These are phyloP conservation scores for Tetramorium simillimum DNA, from an alignment of 1,140 invertebrate genomes.

Conservation along the genomic window DNA sequence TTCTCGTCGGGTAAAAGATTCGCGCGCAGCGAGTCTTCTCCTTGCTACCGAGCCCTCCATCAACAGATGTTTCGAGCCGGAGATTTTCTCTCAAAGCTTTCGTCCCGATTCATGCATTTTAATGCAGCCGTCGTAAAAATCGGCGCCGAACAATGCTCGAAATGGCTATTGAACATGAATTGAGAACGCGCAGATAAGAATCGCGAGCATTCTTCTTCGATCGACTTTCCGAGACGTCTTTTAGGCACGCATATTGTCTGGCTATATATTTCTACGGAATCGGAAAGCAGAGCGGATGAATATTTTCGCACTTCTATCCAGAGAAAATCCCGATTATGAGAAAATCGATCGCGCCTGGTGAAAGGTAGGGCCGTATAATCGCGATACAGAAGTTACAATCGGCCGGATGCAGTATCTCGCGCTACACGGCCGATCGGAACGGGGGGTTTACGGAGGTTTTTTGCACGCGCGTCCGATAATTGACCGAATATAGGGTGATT, in stretches of 20 bases:
- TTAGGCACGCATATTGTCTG: neutral
- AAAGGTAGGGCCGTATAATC: neutral
- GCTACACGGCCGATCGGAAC: constrained; percentile 2
- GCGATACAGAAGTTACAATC: constrained; percentile 15
- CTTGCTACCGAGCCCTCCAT: neutral
- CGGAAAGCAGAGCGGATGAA: neutral
- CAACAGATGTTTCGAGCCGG: neutral
- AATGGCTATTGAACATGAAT: constrained; percentile 70
- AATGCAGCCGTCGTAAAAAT: constrained; percentile 68
- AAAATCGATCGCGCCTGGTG: neutral
- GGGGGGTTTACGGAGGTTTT: constrained; percentile 15
- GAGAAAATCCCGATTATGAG: neutral
- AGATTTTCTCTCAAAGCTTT: neutral
- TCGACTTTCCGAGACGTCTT: neutral
- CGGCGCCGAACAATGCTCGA: constrained; percentile 62
- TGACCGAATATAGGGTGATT: constrained; percentile 44
- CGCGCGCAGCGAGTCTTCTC: neutral
- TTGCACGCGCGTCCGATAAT: constrained; percentile 20
- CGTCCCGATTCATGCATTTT: constrained; percentile 58
- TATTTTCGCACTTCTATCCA: neutral
- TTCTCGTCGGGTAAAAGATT: neutral
- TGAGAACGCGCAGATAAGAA: constrained; percentile 63
- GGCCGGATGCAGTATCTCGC: neutral
- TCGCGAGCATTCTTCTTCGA: constrained; percentile 48
- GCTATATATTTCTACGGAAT: neutral